Evolutionary conservation across 2,113 vertebrate genomes (phyloP).

Genomic region (Ondatra zibethicus): DNA sequence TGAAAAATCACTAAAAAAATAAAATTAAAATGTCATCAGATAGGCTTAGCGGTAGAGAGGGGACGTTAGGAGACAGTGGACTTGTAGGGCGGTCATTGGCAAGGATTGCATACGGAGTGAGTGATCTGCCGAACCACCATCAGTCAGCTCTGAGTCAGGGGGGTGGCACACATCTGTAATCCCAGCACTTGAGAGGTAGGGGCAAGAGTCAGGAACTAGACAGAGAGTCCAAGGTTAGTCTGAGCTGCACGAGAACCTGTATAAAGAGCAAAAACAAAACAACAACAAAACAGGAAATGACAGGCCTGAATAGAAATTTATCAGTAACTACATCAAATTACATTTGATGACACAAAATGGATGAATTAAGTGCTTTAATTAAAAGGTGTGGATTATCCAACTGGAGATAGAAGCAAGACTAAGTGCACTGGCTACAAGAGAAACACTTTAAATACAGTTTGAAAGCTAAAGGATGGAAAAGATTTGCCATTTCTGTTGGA

Average conservation of each 20-base stretch:
- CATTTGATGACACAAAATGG: neutral
- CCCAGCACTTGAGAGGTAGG: neutral
- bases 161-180: neutral
- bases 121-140: neutral
- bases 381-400: neutral
- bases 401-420: neutral
- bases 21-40: neutral
- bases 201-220: neutral
- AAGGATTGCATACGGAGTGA: neutral
- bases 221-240: neutral
- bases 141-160: neutral
- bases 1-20: neutral
- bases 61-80: neutral
- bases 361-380: slow-evolving; percentile 29
- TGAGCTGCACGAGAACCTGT: neutral
- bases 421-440: neutral
- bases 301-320: neutral
- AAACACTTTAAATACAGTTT: neutral
- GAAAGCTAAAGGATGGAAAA: neutral
- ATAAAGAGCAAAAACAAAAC: neutral
- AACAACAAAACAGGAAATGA: neutral
- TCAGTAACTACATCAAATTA: neutral
- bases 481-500: neutral
- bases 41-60: neutral
- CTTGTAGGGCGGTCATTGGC: neutral